Evolutionary conservation across 1,140 invertebrate species (phyloP).

Genomic region (Zeugodacus cucurbitae): DNA sequence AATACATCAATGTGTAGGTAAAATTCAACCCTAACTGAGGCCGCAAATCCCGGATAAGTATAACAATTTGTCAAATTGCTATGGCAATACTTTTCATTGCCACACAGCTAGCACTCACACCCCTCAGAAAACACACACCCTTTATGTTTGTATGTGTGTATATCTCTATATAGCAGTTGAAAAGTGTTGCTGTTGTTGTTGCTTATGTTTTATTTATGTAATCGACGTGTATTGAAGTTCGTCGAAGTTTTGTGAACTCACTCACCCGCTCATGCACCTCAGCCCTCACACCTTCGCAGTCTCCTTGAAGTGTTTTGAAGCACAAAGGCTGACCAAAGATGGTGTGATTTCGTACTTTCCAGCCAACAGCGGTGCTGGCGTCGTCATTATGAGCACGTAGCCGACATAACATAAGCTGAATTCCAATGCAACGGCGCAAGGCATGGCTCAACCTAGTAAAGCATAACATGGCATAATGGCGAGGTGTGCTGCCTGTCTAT

Average conservation of each 20-base stretch:
- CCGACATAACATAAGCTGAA: neutral
- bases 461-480: too few relatives aligned
- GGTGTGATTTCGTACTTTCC: neutral
- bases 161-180: neutral
- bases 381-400: neutral
- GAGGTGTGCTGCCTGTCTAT: neutral
- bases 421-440: neutral
- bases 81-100: constrained; percentile 38
- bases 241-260: neutral
- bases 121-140: neutral
- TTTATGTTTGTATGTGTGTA: neutral
- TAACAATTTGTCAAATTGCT: constrained; percentile 39
- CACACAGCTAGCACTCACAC: neutral
- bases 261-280: neutral
- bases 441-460: neutral
- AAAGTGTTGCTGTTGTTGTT: neutral
- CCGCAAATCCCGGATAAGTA: constrained; percentile 7
- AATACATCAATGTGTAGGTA: neutral
- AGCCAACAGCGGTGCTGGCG: neutral
- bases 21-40: neutral
- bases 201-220: neutral
- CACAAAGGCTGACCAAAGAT: neutral
- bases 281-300: neutral
- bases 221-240: neutral
- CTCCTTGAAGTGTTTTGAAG: neutral